Conservation (phyloP, 2,888 invertebrate genomes). For the Candidula unifasciata region DNA sequence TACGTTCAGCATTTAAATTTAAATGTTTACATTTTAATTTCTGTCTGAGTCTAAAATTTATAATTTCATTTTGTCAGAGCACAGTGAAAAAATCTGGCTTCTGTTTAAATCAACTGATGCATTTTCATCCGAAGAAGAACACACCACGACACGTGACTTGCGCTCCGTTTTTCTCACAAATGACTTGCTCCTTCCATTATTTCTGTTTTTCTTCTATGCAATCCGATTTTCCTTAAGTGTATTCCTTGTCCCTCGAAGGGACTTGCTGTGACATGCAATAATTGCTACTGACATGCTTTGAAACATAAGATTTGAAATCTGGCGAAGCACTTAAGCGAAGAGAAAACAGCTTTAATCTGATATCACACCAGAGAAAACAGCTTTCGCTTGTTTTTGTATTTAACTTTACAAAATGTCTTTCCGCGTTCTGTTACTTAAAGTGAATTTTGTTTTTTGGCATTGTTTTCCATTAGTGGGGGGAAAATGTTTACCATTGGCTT, state of each 20-base stretch:
- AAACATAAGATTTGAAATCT: slow-evolving; percentile 13
- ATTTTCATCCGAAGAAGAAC: no score
- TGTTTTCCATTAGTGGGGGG: no score
- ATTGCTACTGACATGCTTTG: background rate
- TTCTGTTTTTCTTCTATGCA: background rate
- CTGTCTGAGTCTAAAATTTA: no score
- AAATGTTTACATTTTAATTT: no score
- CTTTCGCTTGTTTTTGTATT: background rate
- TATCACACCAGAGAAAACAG: background rate
- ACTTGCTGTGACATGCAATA: background rate
- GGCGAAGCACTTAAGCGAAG: background rate
- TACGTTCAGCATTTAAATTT: no score
- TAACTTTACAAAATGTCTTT: background rate
- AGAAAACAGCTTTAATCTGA: background rate
- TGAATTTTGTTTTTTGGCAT: no score
- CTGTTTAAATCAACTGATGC: no score
- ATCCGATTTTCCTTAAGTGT: background rate
- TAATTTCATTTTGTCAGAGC: no score
- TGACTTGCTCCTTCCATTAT: background rate
- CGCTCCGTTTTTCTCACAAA: no score
- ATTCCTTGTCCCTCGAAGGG: background rate
- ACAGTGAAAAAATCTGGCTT: no score
- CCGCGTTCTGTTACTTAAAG: no score
- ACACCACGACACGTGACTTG: background rate
- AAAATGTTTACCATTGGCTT: no score